Evolutionary conservation across 2,888 invertebrate species (phyloP), one percentile per base, ranked within the genome.

Genomic region (Epinotia nisella): DNA sequence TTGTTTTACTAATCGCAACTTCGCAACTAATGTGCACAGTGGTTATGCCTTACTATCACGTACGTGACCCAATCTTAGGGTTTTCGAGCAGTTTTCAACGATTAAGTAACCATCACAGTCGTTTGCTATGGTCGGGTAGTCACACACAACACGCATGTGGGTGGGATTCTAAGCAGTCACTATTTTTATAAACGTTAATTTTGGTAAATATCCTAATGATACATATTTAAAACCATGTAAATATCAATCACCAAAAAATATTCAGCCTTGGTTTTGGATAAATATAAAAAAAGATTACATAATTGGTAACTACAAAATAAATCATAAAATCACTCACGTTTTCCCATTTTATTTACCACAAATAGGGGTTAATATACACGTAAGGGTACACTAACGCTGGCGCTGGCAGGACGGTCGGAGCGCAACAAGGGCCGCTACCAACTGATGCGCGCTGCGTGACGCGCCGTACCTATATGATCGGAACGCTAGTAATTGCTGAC

Each of bases 291-390:
- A n/a, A n/a, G n/a, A 35, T 19, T 13, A 9, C 10, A 17, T 15
- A 2, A 19, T n/a, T 9, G 4, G 10, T 49, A 11, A 19, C 17
- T 35, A 53, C 1, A 13, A 9, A 56, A 19, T 17, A 19, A 56
- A 55, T 24, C 10, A 13, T 13, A 17, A 11, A 59, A 39, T n/a
- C 10, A 74, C 74, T 74, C 21, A 74, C 74, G 51, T 70, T 65
- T 70, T 64, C 60, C 74, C 74, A 74, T 74, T 29, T 74, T 73
- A 39, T 21, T n/a, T 19, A 58, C 17, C 62, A 24, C 15, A 51
- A 29, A 35, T n/a, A 49, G n/a, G n/a, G 56, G 21, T n/a, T n/a
- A n/a, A 10, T 53, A 4, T 29, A 7, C 35, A 19, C 17, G 35
- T 17, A 35, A 55, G 24, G 10, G 39, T 11, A 56, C 66, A 41